Conservation (phyloP, 2,797 vertebrate genomes). For the Enteromius radiatus region DNA sequence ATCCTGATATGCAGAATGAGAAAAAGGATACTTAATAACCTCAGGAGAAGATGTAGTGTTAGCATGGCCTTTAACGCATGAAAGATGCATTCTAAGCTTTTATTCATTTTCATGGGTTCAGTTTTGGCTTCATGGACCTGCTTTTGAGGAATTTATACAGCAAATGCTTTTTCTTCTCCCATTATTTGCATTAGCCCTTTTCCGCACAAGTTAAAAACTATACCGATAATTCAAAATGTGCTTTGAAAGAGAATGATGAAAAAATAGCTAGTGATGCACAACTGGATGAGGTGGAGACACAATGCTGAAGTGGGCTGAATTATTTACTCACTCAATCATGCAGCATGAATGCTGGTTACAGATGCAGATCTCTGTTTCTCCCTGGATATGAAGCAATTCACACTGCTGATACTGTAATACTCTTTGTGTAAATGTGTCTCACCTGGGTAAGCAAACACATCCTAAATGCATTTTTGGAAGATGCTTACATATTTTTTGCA, state of each 20-base stretch:
- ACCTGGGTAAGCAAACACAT: conserved; percentile 40
- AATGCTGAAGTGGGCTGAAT: conserved; percentile 65
- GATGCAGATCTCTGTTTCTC: conserved; percentile 60
- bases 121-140: background rate
- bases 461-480: conserved; percentile 7
- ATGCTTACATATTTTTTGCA: conserved; percentile 8
- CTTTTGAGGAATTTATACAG: background rate
- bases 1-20: background rate
- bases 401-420: conserved; percentile 62
- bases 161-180: background rate
- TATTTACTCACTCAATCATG: conserved; percentile 72
- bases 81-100: background rate
- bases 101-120: background rate
- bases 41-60: background rate
- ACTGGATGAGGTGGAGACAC: conserved; percentile 46
- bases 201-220: background rate
- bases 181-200: background rate
- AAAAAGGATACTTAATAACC: conserved; percentile 5
- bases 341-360: conserved; percentile 51
- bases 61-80: conserved; percentile 1
- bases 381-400: conserved; percentile 60
- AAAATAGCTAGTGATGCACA: conserved; percentile 40
- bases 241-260: background rate
- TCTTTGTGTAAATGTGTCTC: conserved; percentile 57
- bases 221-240: background rate